These are phyloP conservation scores for Dreissena rostriformis DNA, from an alignment of 1,140 invertebrate species.

Conservation along the genomic window DNA sequence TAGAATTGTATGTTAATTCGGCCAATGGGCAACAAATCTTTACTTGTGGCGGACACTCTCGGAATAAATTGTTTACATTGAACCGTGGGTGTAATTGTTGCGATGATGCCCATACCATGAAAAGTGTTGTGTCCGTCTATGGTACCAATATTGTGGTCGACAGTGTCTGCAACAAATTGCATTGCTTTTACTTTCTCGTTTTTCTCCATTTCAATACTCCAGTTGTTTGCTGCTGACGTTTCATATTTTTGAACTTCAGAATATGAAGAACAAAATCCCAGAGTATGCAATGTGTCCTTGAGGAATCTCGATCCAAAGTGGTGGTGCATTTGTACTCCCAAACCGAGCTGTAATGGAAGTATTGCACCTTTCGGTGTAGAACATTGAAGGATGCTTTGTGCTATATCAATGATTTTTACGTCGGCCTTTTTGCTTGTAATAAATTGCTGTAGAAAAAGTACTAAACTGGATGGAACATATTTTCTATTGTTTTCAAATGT, in stretches of 20 bases:
- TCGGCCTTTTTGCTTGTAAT: too few species aligned
- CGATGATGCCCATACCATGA: slow-evolving; percentile 74
- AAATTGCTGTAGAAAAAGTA: too few species aligned
- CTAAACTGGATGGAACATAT: too few species aligned
- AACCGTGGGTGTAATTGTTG: slow-evolving; percentile 31
- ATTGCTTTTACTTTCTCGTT: slow-evolving; percentile 29
- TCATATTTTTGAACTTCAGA: slow-evolving; percentile 56
- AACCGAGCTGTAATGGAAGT: slow-evolving; percentile 65
- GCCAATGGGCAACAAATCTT: slow-evolving; percentile 26
- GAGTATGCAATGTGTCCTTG: slow-evolving; percentile 58
- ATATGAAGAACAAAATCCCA: slow-evolving; percentile 68
- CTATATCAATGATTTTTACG: too few species aligned
- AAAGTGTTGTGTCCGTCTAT: slow-evolving; percentile 70
- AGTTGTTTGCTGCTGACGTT: slow-evolving; percentile 53
- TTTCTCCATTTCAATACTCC: slow-evolving; percentile 19
- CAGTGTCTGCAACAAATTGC: slow-evolving; percentile 67
- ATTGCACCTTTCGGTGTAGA: slow-evolving; percentile 65
- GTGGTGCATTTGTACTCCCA: slow-evolving; percentile 67
- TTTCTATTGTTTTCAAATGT: too few species aligned
- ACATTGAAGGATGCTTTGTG: too few species aligned
- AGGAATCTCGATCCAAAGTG: slow-evolving; percentile 66
- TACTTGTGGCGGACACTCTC: slow-evolving; percentile 1
- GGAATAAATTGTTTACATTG: slow-evolving; percentile 28
- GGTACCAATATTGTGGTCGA: slow-evolving; percentile 67
- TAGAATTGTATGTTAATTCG: slow-evolving; percentile 53